Conservation (phyloP, 2,113 vertebrate genomes). For the Antechinus stuartii region DNA sequence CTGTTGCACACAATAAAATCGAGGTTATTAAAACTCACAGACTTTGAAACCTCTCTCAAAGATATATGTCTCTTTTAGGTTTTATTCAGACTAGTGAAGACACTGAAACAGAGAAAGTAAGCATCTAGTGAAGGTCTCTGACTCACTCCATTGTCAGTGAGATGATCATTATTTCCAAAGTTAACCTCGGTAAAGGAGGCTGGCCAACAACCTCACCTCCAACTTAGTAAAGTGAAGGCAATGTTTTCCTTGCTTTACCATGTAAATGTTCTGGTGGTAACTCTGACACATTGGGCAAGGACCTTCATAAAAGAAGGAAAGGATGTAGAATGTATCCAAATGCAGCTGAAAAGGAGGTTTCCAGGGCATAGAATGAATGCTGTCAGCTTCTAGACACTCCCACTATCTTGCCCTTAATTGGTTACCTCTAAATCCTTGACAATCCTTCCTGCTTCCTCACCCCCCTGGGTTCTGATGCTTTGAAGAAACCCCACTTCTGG, state of each 20-base stretch:
- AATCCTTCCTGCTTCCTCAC: not conserved
- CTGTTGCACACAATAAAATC: not conserved
- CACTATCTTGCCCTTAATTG: not conserved
- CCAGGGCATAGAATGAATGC: not conserved
- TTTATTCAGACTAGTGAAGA: not conserved
- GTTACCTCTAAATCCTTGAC: not conserved
- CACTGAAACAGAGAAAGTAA: not conserved
- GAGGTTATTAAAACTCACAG: not conserved
- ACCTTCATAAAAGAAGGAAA: not conserved
- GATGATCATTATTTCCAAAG: not conserved
- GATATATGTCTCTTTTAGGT: not conserved
- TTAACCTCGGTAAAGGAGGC: not conserved
- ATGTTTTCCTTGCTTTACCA: not conserved
- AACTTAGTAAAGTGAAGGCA: not conserved
- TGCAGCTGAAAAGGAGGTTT: not conserved
- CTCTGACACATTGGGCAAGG: not conserved
- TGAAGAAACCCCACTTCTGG: not conserved
- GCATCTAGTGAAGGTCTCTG: not conserved
- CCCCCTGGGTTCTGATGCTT: not conserved
- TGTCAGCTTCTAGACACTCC: not conserved
- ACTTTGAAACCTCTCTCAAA: not conserved
- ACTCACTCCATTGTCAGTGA: not conserved
- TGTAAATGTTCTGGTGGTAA: not conserved
- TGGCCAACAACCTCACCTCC: not conserved
- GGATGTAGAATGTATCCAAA: not conserved